Evolutionary conservation across 2,888 invertebrate species (phyloP).

Genomic region (Augiades crinisus): DNA sequence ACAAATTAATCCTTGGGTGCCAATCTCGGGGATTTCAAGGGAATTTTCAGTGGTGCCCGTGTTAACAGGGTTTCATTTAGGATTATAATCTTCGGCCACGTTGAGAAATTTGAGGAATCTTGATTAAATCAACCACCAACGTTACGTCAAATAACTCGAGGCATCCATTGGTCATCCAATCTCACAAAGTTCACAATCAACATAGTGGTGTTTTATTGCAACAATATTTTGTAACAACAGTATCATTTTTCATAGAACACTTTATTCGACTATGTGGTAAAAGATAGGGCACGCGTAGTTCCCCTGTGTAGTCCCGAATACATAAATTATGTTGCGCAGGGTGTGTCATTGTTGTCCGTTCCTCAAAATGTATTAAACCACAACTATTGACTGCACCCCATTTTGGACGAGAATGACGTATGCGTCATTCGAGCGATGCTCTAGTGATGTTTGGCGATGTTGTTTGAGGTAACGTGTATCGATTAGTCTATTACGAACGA

Average conservation of each 20-base stretch:
- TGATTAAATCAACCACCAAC: background rate
- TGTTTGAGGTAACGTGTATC: constrained; percentile 20
- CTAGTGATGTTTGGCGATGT: constrained; percentile 38
- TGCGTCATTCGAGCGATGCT: constrained; percentile 31
- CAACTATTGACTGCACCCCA: constrained; percentile 70
- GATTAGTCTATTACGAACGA: too few species aligned
- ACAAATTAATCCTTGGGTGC: constrained; percentile 26
- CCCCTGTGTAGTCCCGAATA: constrained; percentile 49
- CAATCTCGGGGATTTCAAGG: constrained; percentile 22
- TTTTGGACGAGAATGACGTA: constrained; percentile 51
- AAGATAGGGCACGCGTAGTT: constrained; percentile 53
- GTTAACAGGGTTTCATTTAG: constrained; percentile 18
- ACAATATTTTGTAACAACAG: constrained; percentile 26
- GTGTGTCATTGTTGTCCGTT: constrained; percentile 63
- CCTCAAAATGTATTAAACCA: constrained; percentile 68
- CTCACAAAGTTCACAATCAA: background rate
- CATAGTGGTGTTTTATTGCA: constrained; percentile 9
- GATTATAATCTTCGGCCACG: background rate
- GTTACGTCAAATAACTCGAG: too few species aligned
- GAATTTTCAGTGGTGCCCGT: constrained; percentile 1
- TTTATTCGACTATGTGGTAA: constrained; percentile 33
- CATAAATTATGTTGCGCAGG: constrained; percentile 67
- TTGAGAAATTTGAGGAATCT: background rate
- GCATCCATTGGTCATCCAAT: background rate
- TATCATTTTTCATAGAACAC: constrained; percentile 30